These are phyloP conservation scores for Hydropsyche betteni DNA, from an alignment of 2,888 invertebrate genomes.

Conservation along the genomic window DNA sequence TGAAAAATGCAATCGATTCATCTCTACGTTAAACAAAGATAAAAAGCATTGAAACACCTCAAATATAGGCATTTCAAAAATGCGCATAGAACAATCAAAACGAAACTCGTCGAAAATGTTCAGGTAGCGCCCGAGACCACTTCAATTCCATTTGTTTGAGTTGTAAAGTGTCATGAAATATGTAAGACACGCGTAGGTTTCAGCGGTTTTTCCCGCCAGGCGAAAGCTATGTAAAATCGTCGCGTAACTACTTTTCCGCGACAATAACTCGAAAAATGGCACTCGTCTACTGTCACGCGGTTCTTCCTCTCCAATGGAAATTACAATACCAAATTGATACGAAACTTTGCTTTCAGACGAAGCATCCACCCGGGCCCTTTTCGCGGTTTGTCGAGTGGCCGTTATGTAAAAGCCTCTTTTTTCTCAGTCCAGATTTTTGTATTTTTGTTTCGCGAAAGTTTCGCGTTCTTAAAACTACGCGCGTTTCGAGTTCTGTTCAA, in stretches of 20 bases:
- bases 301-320: slow-evolving; percentile 68
- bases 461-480: slow-evolving; percentile 33
- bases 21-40: too few species aligned
- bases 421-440: slow-evolving; percentile 3
- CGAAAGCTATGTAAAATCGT: slow-evolving; percentile 17
- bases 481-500: background rate
- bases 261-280: slow-evolving; percentile 32
- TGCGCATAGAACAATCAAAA: too few species aligned
- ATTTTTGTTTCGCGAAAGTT: slow-evolving; percentile 10
- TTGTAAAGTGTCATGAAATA: too few species aligned
- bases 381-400: slow-evolving; percentile 8
- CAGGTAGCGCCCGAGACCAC: too few species aligned
- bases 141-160: too few species aligned
- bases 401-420: slow-evolving; percentile 42
- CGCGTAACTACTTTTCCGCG: slow-evolving; percentile 28
- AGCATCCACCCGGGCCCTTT: slow-evolving; percentile 20
- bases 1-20: too few species aligned
- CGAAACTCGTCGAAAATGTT: too few species aligned
- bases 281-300: slow-evolving; percentile 63
- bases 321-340: slow-evolving; percentile 71
- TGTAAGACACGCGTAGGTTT: background rate
- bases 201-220: slow-evolving; percentile 1
- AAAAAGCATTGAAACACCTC: too few species aligned
- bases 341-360: slow-evolving; percentile 68
- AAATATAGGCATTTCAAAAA: too few species aligned